Evolutionary conservation across 2,888 invertebrate genomes (phyloP).

Genomic region (Linnaemya vulpina): DNA sequence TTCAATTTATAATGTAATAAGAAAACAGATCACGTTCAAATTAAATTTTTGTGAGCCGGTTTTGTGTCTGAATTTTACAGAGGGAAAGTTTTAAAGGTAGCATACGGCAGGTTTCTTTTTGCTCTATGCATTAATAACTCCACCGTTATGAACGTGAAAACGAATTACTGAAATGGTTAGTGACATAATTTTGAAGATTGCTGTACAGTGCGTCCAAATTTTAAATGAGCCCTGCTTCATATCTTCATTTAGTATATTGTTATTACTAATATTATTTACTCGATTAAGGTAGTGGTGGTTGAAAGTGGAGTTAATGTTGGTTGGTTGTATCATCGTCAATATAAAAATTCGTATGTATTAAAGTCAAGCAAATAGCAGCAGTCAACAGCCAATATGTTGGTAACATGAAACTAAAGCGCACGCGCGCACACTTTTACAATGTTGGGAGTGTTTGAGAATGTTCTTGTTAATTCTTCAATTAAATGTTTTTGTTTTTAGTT

Average conservation of each 20-base stretch:
- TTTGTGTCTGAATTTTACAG: too few species aligned
- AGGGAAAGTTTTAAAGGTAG: too few species aligned
- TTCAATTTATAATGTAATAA: too few species aligned
- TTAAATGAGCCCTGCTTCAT: background rate
- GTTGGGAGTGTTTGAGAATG: conserved; percentile 37
- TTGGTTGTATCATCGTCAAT: conserved; percentile 65
- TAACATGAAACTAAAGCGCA: conserved; percentile 65
- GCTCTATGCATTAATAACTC: too few species aligned
- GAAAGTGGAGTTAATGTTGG: conserved; percentile 70
- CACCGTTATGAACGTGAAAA: too few species aligned
- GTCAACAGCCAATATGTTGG: conserved; percentile 31
- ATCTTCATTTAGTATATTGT: conserved; percentile 47
- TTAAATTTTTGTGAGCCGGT: too few species aligned
- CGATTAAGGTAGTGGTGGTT: conserved; percentile 72
- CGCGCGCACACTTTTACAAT: conserved; percentile 61
- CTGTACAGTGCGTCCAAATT: background rate
- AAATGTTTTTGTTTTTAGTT: conserved; percentile 19
- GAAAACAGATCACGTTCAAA: too few species aligned
- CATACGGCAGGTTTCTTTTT: too few species aligned
- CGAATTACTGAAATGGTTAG: too few species aligned
- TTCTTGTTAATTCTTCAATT: conserved; percentile 13
- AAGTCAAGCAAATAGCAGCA: conserved; percentile 37
- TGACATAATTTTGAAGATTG: too few species aligned
- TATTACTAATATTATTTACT: conserved; percentile 45
- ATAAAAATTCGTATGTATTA: conserved; percentile 71